Evolutionary conservation across 2,113 vertebrate genomes (phyloP).

Genomic region (Etheostoma cragini): DNA sequence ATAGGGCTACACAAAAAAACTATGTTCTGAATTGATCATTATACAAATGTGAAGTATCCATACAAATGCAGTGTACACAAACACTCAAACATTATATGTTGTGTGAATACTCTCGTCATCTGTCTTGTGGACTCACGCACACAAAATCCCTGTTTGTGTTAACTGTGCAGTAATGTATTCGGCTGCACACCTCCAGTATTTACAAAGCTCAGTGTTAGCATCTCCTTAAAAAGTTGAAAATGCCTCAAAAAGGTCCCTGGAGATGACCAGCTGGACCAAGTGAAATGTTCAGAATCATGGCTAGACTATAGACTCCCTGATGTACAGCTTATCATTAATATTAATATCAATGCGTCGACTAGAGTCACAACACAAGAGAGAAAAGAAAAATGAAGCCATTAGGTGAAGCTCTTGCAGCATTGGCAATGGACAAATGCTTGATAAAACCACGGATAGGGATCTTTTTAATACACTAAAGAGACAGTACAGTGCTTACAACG

Average conservation of each 20-base stretch:
- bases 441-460: background rate
- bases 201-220: slow-evolving; percentile 67
- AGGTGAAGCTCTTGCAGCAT: background rate
- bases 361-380: background rate
- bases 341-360: background rate
- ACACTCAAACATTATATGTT: slow-evolving; percentile 7
- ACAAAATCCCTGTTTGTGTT: slow-evolving; percentile 58
- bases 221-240: slow-evolving; percentile 77
- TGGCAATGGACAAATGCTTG: background rate
- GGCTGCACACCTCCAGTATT: slow-evolving; percentile 77
- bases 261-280: slow-evolving; percentile 41
- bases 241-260: slow-evolving; percentile 54
- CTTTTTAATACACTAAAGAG: background rate
- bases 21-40: slow-evolving; percentile 40
- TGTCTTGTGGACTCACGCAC: slow-evolving; percentile 13
- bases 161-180: slow-evolving; percentile 74
- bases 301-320: slow-evolving; percentile 5
- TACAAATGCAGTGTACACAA: slow-evolving; percentile 18
- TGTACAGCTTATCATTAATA: background rate
- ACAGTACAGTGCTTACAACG: background rate
- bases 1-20: slow-evolving; percentile 31
- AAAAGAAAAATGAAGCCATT: background rate
- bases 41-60: slow-evolving; percentile 37
- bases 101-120: background rate
- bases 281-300: slow-evolving; percentile 15